Conservation (phyloP, 2,797 vertebrate genomes). For the Masticophis lateralis region DNA sequence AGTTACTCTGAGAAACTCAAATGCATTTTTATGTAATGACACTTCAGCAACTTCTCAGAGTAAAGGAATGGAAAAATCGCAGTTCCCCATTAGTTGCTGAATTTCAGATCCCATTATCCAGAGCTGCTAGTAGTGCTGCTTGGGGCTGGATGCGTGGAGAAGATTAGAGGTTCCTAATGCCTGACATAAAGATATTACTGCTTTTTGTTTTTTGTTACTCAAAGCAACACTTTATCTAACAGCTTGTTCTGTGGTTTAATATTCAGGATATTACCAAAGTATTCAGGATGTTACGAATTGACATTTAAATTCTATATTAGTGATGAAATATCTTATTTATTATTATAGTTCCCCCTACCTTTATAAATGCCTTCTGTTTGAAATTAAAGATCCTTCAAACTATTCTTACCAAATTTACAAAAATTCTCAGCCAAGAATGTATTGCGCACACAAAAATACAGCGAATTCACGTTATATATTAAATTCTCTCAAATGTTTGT, state of each 20-base stretch:
- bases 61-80: not conserved
- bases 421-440: not conserved
- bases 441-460: not conserved
- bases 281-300: not conserved
- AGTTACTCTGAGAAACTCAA: not conserved
- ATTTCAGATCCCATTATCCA: not conserved
- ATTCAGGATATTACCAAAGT: not conserved
- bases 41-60: not conserved
- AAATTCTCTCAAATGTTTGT: not conserved
- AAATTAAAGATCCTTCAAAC: not conserved
- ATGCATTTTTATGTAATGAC: not conserved
- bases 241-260: not conserved
- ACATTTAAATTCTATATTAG: not conserved
- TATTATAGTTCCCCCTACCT: not conserved
- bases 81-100: not conserved
- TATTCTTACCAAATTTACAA: not conserved
- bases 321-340: not conserved
- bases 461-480: not conserved
- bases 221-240: not conserved
- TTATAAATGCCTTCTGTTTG: not conserved
- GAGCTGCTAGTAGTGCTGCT: not conserved
- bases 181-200: not conserved
- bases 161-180: not conserved
- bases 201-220: not conserved
- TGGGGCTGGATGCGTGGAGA: not conserved